Conservation (phyloP, 2,113 vertebrate species). For the Scartelaos histophorus region DNA sequence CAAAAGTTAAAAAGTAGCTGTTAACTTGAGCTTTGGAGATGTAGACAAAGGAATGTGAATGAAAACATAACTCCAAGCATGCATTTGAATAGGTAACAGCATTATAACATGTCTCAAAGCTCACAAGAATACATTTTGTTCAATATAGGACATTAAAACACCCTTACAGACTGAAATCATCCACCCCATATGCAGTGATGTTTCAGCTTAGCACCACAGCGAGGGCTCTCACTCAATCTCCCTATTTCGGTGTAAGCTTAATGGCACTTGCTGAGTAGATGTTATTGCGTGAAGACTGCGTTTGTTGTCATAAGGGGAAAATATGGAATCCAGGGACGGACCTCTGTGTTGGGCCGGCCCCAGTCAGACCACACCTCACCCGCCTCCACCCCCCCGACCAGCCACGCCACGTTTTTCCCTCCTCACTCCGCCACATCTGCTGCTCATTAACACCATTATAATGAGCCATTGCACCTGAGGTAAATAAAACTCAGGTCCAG, state of each 20-base stretch:
- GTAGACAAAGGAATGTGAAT: no score
- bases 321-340: slow-evolving; percentile 59
- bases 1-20: no score
- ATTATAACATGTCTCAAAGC: no score
- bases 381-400: slow-evolving; percentile 7
- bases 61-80: no score
- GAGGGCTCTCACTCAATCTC: slow-evolving; percentile 48
- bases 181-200: neutral
- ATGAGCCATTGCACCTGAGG: slow-evolving; percentile 75
- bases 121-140: no score
- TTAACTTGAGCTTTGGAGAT: no score
- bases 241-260: slow-evolving; percentile 64
- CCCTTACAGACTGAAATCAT: neutral
- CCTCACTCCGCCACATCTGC: slow-evolving; percentile 71
- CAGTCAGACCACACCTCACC: slow-evolving; percentile 58
- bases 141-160: neutral
- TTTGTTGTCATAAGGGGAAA: slow-evolving; percentile 51
- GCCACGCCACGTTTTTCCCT: neutral
- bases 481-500: slow-evolving; percentile 67
- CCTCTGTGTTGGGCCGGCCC: slow-evolving; percentile 57
- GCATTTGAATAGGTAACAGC: no score
- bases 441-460: slow-evolving; percentile 75
- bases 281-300: slow-evolving; percentile 51
- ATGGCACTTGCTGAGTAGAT: slow-evolving; percentile 76
- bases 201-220: neutral